Conservation (phyloP, 2,888 invertebrate genomes). For the Osmoderma eremita region DNA sequence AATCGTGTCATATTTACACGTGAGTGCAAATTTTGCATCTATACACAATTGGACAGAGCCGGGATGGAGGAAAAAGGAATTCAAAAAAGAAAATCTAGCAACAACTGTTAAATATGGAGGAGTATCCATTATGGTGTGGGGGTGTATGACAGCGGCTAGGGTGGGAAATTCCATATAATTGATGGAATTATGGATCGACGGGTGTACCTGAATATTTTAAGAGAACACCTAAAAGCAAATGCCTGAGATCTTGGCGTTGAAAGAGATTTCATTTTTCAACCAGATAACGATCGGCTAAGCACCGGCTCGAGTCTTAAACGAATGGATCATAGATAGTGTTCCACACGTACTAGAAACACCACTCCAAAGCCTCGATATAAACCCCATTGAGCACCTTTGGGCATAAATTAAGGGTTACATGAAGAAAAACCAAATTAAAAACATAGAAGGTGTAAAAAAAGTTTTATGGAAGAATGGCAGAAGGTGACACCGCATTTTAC, state of each 20-base stretch:
- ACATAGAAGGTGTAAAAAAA: not conserved
- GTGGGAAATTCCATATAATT: not conserved
- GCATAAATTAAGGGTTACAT: not conserved
- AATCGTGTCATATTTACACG: too few species aligned
- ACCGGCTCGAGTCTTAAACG: not conserved
- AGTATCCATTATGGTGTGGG: too few species aligned
- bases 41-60: too few species aligned
- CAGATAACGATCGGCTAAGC: not conserved
- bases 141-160: too few species aligned
- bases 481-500: too few species aligned
- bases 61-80: too few species aligned
- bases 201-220: not conserved
- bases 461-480: too few species aligned
- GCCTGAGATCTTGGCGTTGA: not conserved
- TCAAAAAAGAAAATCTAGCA: too few species aligned
- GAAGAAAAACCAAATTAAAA: not conserved
- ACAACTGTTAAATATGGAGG: too few species aligned
- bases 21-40: too few species aligned
- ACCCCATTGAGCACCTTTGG: not conserved
- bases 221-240: not conserved
- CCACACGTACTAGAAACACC: not conserved
- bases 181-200: not conserved
- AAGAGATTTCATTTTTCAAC: not conserved
- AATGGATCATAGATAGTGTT: conserved; percentile 1
- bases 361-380: not conserved